Evolutionary conservation across 2,113 vertebrate species (phyloP), one percentile per base, ranked within the genome.

Genomic region (Scartelaos histophorus): DNA sequence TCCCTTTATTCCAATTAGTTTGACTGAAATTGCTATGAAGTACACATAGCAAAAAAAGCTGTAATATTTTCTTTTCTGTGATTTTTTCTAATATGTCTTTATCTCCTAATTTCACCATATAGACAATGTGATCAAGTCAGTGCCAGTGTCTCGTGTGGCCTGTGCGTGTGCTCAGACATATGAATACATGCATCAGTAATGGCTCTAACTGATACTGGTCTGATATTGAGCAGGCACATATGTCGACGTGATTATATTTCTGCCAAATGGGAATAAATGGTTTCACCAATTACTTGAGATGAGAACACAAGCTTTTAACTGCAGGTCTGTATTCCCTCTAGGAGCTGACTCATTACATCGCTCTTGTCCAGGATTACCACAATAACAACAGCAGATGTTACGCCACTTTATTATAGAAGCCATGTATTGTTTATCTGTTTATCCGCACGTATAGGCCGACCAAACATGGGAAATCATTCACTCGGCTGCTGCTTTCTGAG

Each of bases 191-290:
- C 35, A n/a, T 64, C 34, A 38, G 19, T 64, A 64, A 64, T 64
- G 61, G 34, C 10, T 64, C 34, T 43, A 21, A 43, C 7, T 43
- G 34, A 21, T 34, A 43, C 17, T 43, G 2, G 34, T 34, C 17
- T 7, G 34, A 21, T 64, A 64, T 64, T 64, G 61, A 64, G 17
- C 19, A 19, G 10, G 34, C 29, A 12, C 61, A 64, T 64, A 64
- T 64, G 61, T 64, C 21, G 61, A 64, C 34, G 6, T 43, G 61
- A 64, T 64, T 64, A 64, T 12, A n/a, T 64, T 64, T 64, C 61
- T 3, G 61, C 34, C 15, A 64, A 64, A 43, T n/a, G 61, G 34
- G 61, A 64, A 64, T 64, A 43, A 64, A 64, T 38, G 19, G 34
- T 43, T 64, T 64, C 61, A 64, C 17, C 19, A 12, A 64, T 64